Evolutionary conservation across 2,113 vertebrate species (phyloP), one percentile per base, ranked within the genome.

Genomic region (Oreotrochilus melanogaster): DNA sequence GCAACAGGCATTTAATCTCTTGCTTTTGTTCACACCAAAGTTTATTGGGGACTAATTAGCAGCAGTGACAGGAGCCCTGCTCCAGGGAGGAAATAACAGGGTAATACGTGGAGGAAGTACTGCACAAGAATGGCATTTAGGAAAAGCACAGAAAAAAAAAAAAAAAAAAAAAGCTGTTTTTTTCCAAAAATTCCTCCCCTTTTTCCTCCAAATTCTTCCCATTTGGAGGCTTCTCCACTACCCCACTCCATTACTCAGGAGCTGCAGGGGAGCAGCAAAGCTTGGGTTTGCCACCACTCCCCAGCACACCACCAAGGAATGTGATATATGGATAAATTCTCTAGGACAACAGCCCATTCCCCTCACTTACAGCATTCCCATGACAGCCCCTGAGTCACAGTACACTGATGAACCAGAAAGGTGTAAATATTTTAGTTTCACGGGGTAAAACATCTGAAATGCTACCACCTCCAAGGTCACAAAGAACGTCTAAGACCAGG

Each of bases 51-150:
- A 39, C 92, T 95, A 90, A 96, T 96, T 93, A 96, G 75, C 83
- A 86, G 86, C 79, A 75, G 84, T 31, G 51, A 87, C 89, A 69
- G 86, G 33, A 95, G 66, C 14, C 42, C 7, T 39, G 4, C 79
- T 79, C 60, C 58, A 37, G 39, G 72, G 67, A 94, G 96, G 94
- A 96, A 97, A 96, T 92, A 92, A 91, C 89, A 93, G 72, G 62
- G 70, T 6, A 33, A 90, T 93, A 88, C 30, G 86, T 30, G 31
- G 61, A 92, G 89, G 90, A 95, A 92, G 64, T 0, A 0, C 45
- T 0, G 4, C 0, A 0, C 51, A 76, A 43, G 53, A 88, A 82
- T 0, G 28, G 28, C 1, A 10, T 27, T 70, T 27, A 48, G 80
- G 60, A 37, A 82, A 64, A 48, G 51, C 16, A 35, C 0, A 0